Evolutionary conservation across 2,888 invertebrate species (phyloP).

Genomic region (Orchesella flavescens): DNA sequence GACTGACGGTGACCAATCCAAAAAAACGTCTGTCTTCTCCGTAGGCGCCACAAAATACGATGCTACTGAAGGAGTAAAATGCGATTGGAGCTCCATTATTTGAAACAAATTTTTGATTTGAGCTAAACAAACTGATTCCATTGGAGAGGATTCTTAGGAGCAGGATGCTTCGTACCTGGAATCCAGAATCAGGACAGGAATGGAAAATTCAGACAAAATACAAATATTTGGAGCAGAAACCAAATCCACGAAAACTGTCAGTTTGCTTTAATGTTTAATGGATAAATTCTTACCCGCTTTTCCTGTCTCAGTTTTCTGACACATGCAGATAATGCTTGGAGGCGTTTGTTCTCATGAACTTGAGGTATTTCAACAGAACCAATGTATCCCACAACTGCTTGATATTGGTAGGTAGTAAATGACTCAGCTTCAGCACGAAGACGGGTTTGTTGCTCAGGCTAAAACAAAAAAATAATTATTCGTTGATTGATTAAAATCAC

Average conservation of each 20-base stretch:
- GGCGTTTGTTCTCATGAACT: slow-evolving; percentile 80
- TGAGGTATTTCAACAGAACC: slow-evolving; percentile 96
- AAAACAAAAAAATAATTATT: slow-evolving; percentile 2
- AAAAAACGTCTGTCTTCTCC: slow-evolving; percentile 94
- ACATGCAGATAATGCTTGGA: slow-evolving; percentile 81
- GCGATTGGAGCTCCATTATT: slow-evolving; percentile 70
- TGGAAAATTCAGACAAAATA: too few relatives aligned
- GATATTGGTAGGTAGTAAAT: slow-evolving; percentile 77
- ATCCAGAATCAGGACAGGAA: slow-evolving; percentile 22
- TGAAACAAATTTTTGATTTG: slow-evolving; percentile 71
- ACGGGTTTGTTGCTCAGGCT: slow-evolving; percentile 75
- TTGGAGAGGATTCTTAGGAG: slow-evolving; percentile 69
- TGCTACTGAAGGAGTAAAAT: slow-evolving; percentile 73
- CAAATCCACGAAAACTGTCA: background rate
- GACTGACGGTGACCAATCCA: slow-evolving; percentile 92
- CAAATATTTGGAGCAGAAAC: too few relatives aligned
- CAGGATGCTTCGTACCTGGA: slow-evolving; percentile 71
- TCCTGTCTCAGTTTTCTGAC: slow-evolving; percentile 92
- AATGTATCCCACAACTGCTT: slow-evolving; percentile 93
- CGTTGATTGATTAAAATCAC: background rate
- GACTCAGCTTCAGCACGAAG: slow-evolving; percentile 73
- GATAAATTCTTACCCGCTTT: slow-evolving; percentile 79
- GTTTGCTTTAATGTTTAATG: too few relatives aligned
- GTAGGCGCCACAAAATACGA: slow-evolving; percentile 91
- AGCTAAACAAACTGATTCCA: slow-evolving; percentile 71